Conservation (phyloP, 1,140 invertebrate genomes). For the Drosophila sechellia region DNA sequence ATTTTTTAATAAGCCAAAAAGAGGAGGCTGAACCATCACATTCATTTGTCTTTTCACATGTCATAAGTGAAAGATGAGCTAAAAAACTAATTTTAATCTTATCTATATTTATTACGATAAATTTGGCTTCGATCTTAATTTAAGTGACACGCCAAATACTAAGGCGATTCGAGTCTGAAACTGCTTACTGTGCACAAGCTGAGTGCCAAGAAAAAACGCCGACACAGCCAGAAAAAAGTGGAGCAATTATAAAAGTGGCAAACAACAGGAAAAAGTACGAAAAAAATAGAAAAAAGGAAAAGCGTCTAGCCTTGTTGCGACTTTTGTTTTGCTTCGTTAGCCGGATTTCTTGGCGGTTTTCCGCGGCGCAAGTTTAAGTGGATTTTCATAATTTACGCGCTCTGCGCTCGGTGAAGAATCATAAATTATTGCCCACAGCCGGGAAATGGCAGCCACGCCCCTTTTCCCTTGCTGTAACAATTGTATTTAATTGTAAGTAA, state of each 20-base stretch:
- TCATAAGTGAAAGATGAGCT: neutral
- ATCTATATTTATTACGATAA: neutral
- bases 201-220: conserved; percentile 25
- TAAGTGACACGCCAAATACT: conserved; percentile 15
- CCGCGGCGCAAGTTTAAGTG: conserved; percentile 72
- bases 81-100: neutral
- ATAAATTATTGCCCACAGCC: conserved; percentile 65
- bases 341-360: conserved; percentile 32
- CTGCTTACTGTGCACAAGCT: conserved; percentile 29
- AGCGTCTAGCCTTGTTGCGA: conserved; percentile 44
- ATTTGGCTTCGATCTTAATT: neutral
- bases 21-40: too few species aligned
- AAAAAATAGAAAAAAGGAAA: conserved; percentile 20
- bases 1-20: too few species aligned
- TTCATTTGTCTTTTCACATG: neutral
- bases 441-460: conserved; percentile 29
- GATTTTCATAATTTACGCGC: conserved; percentile 83
- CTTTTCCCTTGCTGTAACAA: conserved; percentile 50
- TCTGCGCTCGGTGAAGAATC: conserved; percentile 57
- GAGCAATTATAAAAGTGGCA: conserved; percentile 41
- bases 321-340: conserved; percentile 77
- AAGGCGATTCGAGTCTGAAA: conserved; percentile 1
- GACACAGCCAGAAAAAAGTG: conserved; percentile 30
- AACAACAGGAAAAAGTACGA: conserved; percentile 23
- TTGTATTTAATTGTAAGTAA: conserved; percentile 83